Percentiles rank a stretch among this genome's conserved stretches.
Evolutionary conservation across 2,888 invertebrate species (phyloP).

Genomic region (Cephus pulcher): DNA sequence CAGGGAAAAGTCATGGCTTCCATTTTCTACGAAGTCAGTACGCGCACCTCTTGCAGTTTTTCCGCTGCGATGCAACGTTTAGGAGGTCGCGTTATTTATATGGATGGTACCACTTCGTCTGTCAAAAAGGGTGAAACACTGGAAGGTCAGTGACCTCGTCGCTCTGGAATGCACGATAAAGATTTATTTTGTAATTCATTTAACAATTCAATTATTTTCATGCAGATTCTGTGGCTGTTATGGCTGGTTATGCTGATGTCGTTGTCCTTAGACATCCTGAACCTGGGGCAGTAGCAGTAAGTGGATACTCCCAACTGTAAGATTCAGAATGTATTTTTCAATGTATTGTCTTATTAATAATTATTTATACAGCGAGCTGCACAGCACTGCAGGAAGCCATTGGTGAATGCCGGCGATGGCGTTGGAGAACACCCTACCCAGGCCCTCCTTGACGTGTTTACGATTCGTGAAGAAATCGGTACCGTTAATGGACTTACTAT

Average conservation of each 20-base stretch:
- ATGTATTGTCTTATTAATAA: background rate
- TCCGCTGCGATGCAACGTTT: constrained; percentile 96
- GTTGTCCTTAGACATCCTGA: constrained; percentile 94
- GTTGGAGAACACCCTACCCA: constrained; percentile 98
- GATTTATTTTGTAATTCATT: background rate
- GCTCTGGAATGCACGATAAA: background rate
- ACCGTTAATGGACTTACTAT: constrained; percentile 98
- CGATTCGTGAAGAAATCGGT: constrained; percentile 98
- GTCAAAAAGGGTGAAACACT: constrained; percentile 97
- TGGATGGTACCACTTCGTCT: constrained; percentile 92
- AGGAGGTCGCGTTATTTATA: constrained; percentile 91
- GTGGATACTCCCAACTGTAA: constrained; percentile 48
- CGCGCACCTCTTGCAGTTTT: constrained; percentile 96
- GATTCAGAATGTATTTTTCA: background rate
- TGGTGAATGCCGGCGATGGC: constrained; percentile 99
- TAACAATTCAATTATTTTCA: constrained; percentile 12
- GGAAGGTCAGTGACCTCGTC: constrained; percentile 71
- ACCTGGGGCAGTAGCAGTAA: constrained; percentile 89
- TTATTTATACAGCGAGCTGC: constrained; percentile 77
- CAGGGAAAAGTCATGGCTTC: constrained; percentile 95
- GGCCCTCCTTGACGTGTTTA: constrained; percentile 96
- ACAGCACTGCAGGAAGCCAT: constrained; percentile 84
- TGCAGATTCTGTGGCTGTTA: constrained; percentile 80
- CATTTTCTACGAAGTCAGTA: constrained; percentile 98
- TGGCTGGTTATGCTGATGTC: constrained; percentile 95